Evolutionary conservation across 1,140 invertebrate species (phyloP).

Genomic region (Bombus confusus): DNA sequence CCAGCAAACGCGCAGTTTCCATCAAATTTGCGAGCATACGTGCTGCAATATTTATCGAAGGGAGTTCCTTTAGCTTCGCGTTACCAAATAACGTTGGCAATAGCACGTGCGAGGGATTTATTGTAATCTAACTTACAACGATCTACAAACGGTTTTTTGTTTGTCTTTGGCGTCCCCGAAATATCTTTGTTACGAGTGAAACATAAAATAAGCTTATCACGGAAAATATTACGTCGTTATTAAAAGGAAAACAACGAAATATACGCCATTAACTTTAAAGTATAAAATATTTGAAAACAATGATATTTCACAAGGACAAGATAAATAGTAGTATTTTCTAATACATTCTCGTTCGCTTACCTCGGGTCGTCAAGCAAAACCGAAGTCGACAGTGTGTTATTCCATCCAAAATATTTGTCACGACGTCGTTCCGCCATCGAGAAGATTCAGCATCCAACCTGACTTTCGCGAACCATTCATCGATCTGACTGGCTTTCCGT

Average conservation of each 20-base stretch:
- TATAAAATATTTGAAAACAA: not conserved
- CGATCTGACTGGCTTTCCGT: not conserved
- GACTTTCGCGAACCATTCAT: not conserved
- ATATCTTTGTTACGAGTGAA: not conserved
- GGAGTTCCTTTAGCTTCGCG: not conserved
- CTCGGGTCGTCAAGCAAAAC: not conserved
- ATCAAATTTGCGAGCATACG: not conserved
- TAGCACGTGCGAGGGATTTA: slow-evolving; percentile 33
- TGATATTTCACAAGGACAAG: not conserved
- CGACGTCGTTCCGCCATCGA: not conserved
- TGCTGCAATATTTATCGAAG: slow-evolving; percentile 30
- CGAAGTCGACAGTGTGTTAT: not conserved
- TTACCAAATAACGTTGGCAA: not conserved
- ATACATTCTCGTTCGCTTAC: not conserved
- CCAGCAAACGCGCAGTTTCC: not conserved
- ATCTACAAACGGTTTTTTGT: not conserved
- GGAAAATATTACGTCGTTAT: not conserved
- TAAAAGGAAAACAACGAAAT: not conserved
- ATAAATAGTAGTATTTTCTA: not conserved
- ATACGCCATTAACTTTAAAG: not conserved
- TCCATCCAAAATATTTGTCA: slow-evolving; percentile 8
- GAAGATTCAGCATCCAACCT: not conserved
- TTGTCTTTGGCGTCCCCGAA: not conserved
- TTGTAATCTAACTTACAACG: slow-evolving; percentile 13
- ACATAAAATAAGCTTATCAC: not conserved